Evolutionary conservation across 2,797 vertebrate genomes (phyloP), one percentile per base, ranked within the genome.

Genomic region (Monodelphis domestica): DNA sequence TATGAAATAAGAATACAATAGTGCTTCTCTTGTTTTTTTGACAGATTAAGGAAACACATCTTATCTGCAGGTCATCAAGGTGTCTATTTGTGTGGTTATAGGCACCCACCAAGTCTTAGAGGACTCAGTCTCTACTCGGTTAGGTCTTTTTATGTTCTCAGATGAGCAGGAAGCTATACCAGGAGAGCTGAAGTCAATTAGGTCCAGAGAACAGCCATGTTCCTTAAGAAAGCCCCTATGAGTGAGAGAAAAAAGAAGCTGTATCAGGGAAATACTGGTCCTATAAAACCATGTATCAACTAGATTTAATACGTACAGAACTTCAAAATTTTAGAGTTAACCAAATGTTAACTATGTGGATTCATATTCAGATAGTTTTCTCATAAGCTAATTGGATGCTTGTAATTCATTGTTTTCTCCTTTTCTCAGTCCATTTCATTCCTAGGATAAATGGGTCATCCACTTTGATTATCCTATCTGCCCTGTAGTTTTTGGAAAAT

Each of bases 351-450:
- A 90, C 90, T 91, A 6, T 93, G 88, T n/a, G 91, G 90, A 14
- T 52, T 30, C 89, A 15, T n/a, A 30, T 92, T 95, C 90, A 90
- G 90, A 92, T 84, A 84, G 53, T 89, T 84, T 91, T 95, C 92
- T 87, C 91, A 21, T 91, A 55, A 91, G 91, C 56, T 96, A 96
- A 93, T 90, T 78, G 54, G 94, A 94, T 94, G 92, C 30, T 94
- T 96, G 55, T 91, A 55, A 94, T 96, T 91, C 94, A 94, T 88
- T 91, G 50, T 94, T 94, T 96, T 94, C 88, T 55, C 7, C 15
- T 84, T 26, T 45, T 24, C 38, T 45, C 38, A 84, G 5, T 45
- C 9, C 7, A 70, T 96, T 92, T 96, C 91, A 91, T 95, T 95
- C 93, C 55, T 91, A 95, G 88, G 88, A 89, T 24, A 33, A 92